Base-by-base conservation (phyloP, 1,140 invertebrate genomes). In the Pseudomyrmex gracilis region DNA sequence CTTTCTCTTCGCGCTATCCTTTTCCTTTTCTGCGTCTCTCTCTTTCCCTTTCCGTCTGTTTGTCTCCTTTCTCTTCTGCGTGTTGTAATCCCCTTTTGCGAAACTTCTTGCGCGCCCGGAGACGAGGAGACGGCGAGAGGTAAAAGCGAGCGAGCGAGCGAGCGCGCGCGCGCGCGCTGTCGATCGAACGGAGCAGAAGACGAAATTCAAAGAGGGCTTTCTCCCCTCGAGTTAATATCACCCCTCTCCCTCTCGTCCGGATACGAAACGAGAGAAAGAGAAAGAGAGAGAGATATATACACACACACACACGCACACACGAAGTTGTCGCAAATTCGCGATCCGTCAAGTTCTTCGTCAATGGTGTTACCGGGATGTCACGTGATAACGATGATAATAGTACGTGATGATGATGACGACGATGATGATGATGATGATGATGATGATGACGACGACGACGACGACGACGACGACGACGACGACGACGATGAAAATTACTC, bases 71-170 rank as follows among this genome's bases (percentile, higher is more conserved):
- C 85, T 90, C 85, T 87, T 89, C 87, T 85, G 91, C 76, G 89
- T 93, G 92, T 93, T 93, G 93, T 91, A 93, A 93, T 93, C 90
- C 91, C 34, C 88, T 90, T 93, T 93, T 94, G 93, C 93, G 93
- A 93, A 94, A 93, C 87, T 84, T 82, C 45, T 77, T 85, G 78
- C 84, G 78, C 84, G 90, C 68, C 68, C 87, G 87, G 73, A 34
- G 34, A 85, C 83, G 88, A 83, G 82, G 82, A 34, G 34, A 34
- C 77, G 80, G 80, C 73, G 87, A 74, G 87, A 74, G 53, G 71
- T 82, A 70, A 71, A 53, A 64, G 77, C 83, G 83, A 77, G 83
- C 34, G 34, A n/a, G n/a, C n/a, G n/a, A n/a, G n/a, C n/a, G n/a
- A n/a, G n/a, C 34, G 34, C 34, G 34, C 34, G 34, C 49, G 49